A percentile compares a stretch with the other conserved stretches of the same genome.
Conservation (phyloP, 2,888 invertebrate genomes). For the Therioaphis trifolii region DNA sequence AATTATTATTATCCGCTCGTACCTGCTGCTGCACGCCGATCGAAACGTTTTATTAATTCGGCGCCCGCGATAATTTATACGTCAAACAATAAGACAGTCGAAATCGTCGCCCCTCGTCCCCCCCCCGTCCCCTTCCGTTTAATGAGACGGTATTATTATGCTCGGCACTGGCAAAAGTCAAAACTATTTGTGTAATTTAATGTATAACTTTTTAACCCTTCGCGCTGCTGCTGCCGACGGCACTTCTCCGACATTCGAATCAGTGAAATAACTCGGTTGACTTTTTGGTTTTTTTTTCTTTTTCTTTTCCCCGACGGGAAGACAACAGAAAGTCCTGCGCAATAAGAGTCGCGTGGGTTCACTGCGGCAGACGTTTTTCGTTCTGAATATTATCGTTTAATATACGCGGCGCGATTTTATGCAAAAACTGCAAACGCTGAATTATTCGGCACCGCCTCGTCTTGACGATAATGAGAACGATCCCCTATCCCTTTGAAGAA, state of each 20-base stretch:
- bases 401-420: no score
- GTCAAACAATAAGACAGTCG: neutral
- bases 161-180: constrained; percentile 27
- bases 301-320: neutral
- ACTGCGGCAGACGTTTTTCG: no score
- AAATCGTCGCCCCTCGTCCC: constrained; percentile 12
- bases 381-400: no score
- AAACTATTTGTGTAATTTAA: constrained; percentile 50
- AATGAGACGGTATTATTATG: constrained; percentile 13
- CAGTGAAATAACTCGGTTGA: constrained; percentile 24
- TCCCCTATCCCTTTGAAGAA: no score
- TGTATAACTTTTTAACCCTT: constrained; percentile 49
- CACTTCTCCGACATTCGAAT: constrained; percentile 24
- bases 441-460: no score
- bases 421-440: no score
- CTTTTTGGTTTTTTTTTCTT: no score
- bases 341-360: no score
- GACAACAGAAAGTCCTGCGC: no score
- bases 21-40: neutral
- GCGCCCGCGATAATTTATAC: constrained; percentile 16
- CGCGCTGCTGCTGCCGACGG: neutral
- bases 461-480: no score
- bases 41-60: neutral
- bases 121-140: no score
- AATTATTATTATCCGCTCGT: no score